Evolutionary conservation across 2,113 vertebrate species (phyloP).

Genomic region (Pandion haliaetus): DNA sequence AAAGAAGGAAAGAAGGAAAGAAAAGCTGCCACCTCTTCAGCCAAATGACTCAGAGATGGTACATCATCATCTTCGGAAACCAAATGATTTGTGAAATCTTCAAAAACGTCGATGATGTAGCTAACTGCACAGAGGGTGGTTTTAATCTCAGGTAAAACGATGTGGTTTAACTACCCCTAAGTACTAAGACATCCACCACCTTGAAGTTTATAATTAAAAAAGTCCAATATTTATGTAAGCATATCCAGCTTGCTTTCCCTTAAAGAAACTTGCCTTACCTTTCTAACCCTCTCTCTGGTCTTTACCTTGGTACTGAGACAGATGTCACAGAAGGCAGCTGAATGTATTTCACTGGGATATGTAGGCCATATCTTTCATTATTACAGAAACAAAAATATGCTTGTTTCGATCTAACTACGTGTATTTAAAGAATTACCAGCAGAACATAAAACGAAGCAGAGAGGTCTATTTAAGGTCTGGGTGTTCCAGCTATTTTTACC

Average conservation of each 20-base stretch:
- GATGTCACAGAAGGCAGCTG: not conserved
- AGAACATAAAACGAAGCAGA: not conserved
- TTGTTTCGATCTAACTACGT: not conserved
- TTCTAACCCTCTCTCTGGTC: not conserved
- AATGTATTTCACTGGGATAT: not conserved
- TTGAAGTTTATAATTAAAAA: not conserved
- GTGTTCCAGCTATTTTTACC: conserved; percentile 8
- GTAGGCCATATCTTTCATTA: not conserved
- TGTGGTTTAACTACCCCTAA: not conserved
- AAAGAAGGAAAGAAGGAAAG: not conserved
- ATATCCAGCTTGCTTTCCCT: not conserved
- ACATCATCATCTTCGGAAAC: not conserved
- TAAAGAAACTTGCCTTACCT: not conserved
- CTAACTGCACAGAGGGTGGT: not conserved
- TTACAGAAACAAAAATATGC: not conserved
- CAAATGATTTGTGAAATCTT: not conserved
- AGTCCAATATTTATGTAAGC: not conserved
- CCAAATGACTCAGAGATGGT: conserved; percentile 52
- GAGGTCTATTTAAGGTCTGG: not conserved
- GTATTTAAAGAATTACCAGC: conserved; percentile 13
- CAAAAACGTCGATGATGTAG: not conserved
- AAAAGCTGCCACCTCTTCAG: conserved; percentile 16
- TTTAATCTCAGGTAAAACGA: not conserved
- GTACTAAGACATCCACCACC: not conserved
- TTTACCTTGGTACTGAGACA: not conserved